Evolutionary conservation across 2,797 vertebrate species (phyloP).

Genomic region (Pangasius krempfi): DNA sequence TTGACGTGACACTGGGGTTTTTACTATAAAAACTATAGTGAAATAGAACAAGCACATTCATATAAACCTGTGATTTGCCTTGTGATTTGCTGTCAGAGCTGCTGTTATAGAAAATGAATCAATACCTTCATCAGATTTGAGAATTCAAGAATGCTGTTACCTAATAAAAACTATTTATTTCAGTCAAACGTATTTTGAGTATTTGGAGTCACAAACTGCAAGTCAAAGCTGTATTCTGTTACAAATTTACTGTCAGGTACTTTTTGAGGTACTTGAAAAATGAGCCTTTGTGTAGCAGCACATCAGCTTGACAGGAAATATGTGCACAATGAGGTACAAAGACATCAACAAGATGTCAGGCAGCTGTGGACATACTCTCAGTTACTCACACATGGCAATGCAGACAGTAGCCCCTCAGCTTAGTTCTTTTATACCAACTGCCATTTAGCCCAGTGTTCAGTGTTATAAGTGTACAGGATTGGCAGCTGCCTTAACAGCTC

Average conservation of each 20-base stretch:
- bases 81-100: neutral
- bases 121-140: neutral
- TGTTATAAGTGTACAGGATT: neutral
- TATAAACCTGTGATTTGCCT: neutral
- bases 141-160: neutral
- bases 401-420: conserved; percentile 6
- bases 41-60: neutral
- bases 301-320: conserved; percentile 54
- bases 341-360: conserved; percentile 56
- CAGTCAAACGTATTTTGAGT: conserved; percentile 7
- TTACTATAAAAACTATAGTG: neutral
- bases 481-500: neutral
- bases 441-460: neutral
- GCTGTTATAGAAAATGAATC: neutral
- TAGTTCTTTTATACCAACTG: neutral
- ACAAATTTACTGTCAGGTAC: conserved; percentile 38
- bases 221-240: conserved; percentile 21
- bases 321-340: conserved; percentile 42
- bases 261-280: conserved; percentile 55
- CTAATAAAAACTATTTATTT: neutral
- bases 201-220: conserved; percentile 12
- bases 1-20: neutral
- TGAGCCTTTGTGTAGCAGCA: conserved; percentile 54
- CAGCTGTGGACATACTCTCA: conserved; percentile 40
- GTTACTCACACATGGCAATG: neutral